Evolutionary conservation across 2,797 vertebrate species (phyloP).

Genomic region (Squalus acanthias): DNA sequence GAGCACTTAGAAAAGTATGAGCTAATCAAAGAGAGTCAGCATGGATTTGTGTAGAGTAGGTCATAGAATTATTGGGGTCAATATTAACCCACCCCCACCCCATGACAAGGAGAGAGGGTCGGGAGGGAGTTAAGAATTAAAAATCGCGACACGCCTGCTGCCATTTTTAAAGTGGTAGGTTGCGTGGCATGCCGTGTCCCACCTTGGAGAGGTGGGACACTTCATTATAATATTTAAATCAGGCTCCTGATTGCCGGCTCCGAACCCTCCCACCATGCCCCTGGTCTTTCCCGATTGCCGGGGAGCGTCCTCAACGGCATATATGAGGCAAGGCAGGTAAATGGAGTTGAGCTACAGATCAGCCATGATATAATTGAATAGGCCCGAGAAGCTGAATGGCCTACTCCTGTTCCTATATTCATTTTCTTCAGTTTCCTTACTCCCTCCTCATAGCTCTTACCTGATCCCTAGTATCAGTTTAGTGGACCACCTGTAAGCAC

Average conservation of each 20-base stretch:
- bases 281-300: not conserved
- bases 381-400: too few relatives aligned
- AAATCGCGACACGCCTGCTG: not conserved
- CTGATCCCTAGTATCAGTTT: not conserved
- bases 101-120: not conserved
- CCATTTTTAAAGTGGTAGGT: not conserved
- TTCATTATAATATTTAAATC: not conserved
- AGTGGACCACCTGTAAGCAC: not conserved
- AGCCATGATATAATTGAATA: not conserved
- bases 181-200: not conserved
- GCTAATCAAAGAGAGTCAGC: not conserved
- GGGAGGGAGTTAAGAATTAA: not conserved
- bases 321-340: not conserved
- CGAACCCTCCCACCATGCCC: not conserved
- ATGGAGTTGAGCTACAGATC: not conserved
- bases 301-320: too few relatives aligned
- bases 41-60: not conserved
- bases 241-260: not conserved
- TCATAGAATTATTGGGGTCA: not conserved
- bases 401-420: not conserved
- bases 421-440: not conserved
- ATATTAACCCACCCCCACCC: not conserved
- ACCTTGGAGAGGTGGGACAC: not conserved
- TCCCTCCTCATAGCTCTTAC: too few relatives aligned
- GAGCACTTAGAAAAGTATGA: not conserved